Conservation (phyloP, 2,113 vertebrate species). For the Hypocryptadius cinnamomeus region DNA sequence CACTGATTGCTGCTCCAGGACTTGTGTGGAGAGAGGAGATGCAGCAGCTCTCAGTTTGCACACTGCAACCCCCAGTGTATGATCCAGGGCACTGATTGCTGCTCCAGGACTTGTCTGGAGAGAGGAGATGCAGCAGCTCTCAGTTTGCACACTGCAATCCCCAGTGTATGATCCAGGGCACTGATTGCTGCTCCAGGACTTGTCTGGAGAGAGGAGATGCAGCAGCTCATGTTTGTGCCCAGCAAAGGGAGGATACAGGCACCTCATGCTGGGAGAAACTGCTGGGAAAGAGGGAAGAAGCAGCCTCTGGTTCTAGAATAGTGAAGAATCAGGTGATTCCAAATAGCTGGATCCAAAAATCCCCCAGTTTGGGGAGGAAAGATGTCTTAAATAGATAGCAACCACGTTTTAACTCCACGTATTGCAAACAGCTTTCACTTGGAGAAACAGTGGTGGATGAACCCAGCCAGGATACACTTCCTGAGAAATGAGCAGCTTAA, state of each 20-base stretch:
- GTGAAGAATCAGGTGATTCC: neutral
- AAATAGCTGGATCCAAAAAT: neutral
- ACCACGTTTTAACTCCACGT: neutral
- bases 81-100: neutral
- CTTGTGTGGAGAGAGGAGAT: neutral
- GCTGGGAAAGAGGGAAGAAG: neutral
- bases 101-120: neutral
- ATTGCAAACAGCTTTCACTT: neutral
- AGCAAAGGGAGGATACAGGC: neutral
- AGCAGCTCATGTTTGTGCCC: fast-evolving
- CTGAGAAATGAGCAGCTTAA: neutral
- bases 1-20: neutral
- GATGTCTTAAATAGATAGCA: neutral
- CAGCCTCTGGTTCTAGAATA: neutral
- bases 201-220: neutral
- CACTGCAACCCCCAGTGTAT: fast-evolving
- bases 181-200: neutral
- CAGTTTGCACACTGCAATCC: neutral
- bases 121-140: neutral
- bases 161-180: fast-evolving
- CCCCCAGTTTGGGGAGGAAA: neutral
- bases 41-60: neutral
- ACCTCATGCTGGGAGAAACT: neutral
- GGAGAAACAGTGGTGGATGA: neutral
- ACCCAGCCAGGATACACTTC: neutral